phyloP scores from a whole-genome alignment of 1,140 invertebrate species.

The Tyrophagus putrescentiae region DNA sequence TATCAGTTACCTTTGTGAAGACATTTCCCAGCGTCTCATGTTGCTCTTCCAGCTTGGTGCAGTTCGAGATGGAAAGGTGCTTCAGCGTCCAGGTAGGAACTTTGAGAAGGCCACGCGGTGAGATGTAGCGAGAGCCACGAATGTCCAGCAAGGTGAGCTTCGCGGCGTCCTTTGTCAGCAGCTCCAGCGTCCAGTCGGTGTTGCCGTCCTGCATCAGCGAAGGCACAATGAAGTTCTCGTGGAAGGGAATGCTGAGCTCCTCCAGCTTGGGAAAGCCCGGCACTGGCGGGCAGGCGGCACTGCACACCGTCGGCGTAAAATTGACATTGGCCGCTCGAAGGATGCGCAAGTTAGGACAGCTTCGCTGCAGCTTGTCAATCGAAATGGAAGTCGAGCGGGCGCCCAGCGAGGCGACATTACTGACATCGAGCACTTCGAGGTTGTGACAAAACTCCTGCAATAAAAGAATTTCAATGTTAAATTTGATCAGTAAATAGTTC shows the following conservation, averaged over 20 bases:
- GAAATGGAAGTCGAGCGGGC: neutral
- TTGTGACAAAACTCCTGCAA: constrained; percentile 40
- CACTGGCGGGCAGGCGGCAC: neutral
- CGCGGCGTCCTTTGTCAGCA: constrained; percentile 19
- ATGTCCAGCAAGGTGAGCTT: constrained; percentile 22
- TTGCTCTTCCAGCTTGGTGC: constrained; percentile 11
- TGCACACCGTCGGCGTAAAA: neutral
- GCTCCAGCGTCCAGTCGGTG: constrained; percentile 9
- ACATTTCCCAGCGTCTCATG: constrained; percentile 9
- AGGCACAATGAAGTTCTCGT: neutral
- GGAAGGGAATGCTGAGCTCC: constrained; percentile 21
- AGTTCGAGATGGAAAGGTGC: constrained; percentile 21
- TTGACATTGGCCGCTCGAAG: constrained; percentile 18
- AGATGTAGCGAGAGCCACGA: constrained; percentile 12
- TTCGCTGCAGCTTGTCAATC: constrained; percentile 18
- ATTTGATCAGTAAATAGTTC: constrained; percentile 24
- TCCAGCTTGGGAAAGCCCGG: constrained; percentile 15
- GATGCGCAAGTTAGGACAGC: constrained; percentile 17
- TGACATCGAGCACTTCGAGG: constrained; percentile 17
- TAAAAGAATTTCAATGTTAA: neutral
- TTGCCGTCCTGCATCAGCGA: constrained; percentile 1
- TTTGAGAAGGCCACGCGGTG: constrained; percentile 12
- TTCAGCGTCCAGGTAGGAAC: constrained; percentile 22
- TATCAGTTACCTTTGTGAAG: constrained; percentile 16
- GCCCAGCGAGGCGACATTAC: constrained; percentile 17